Evolutionary conservation across 2,888 invertebrate genomes (phyloP).

Genomic region (Cheilosia impressa): DNA sequence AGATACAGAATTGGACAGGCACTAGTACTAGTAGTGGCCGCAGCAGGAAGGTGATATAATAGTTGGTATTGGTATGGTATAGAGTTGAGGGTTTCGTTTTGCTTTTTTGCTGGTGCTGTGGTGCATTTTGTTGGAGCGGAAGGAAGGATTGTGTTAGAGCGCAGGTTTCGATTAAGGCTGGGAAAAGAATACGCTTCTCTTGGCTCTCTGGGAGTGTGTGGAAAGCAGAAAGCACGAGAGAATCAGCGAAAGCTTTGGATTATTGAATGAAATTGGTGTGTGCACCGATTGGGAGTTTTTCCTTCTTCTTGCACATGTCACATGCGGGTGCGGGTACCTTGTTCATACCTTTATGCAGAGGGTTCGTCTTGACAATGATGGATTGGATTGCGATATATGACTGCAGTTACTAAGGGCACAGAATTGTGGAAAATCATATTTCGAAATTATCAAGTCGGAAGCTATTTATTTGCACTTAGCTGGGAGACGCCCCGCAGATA

Average conservation of each 20-base stretch:
- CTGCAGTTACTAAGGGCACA: constrained; percentile 27
- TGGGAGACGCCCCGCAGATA: not conserved
- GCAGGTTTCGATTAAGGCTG: constrained; percentile 34
- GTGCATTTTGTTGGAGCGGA: constrained; percentile 27
- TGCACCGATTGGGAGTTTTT: constrained; percentile 34
- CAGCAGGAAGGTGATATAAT: constrained; percentile 69
- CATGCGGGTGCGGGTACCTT: constrained; percentile 1
- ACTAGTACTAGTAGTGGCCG: constrained; percentile 30
- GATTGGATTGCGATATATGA: constrained; percentile 46
- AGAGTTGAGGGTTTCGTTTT: constrained; percentile 1
- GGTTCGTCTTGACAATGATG: not conserved
- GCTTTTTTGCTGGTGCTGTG: not conserved
- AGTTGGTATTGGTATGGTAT: no score
- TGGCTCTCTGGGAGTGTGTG: not conserved
- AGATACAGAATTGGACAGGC: constrained; percentile 59
- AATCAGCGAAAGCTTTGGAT: constrained; percentile 39
- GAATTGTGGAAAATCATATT: not conserved
- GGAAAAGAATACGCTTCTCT: not conserved
- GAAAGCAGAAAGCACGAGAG: not conserved
- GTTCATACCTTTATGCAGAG: not conserved
- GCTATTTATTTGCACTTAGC: not conserved
- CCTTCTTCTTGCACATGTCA: constrained; percentile 31
- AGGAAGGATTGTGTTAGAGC: constrained; percentile 23
- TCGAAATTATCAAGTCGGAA: not conserved
- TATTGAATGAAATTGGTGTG: constrained; percentile 49